Conservation (phyloP, 2,888 invertebrate species). For the Elysia crispata region DNA sequence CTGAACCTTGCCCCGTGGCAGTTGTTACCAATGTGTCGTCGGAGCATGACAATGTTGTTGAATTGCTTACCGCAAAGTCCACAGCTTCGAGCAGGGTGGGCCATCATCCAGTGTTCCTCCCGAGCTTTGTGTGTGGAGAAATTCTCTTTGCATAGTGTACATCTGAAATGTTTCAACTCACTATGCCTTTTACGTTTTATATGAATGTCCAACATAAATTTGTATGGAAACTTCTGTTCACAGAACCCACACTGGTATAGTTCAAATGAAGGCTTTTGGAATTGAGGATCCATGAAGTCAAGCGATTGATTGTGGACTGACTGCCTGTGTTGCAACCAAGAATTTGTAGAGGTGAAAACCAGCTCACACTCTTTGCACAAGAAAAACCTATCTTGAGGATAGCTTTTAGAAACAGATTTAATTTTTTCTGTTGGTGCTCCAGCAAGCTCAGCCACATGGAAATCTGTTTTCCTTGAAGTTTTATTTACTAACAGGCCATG, state of each 20-base stretch:
- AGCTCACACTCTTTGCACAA: conserved; percentile 38
- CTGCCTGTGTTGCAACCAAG: conserved; percentile 43
- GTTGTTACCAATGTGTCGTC: conserved; percentile 41
- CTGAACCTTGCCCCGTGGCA: conserved; percentile 47
- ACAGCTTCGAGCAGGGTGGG: conserved; percentile 46
- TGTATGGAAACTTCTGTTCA: conserved; percentile 42
- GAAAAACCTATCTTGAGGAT: conserved; percentile 46
- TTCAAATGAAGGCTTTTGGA: not conserved
- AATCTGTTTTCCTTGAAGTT: conserved; percentile 28
- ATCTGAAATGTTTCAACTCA: conserved; percentile 42
- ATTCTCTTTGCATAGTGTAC: conserved; percentile 40
- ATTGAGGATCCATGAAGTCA: conserved; percentile 27
- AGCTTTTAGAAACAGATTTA: conserved; percentile 2
- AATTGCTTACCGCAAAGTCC: conserved; percentile 43
- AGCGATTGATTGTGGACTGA: conserved; percentile 32
- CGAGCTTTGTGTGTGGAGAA: conserved; percentile 39
- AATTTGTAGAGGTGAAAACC: conserved; percentile 36
- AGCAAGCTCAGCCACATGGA: conserved; percentile 24
- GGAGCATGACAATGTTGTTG: conserved; percentile 44
- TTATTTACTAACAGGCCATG: conserved; percentile 38
- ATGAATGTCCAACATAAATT: conserved; percentile 48
- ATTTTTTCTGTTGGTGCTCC: not conserved
- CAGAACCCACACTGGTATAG: conserved; percentile 36
- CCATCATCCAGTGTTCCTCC: conserved; percentile 47
- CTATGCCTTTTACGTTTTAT: conserved; percentile 42